A percentile compares a stretch with the other conserved stretches of the same genome.
phyloP scores from a whole-genome alignment of 2,888 invertebrate genomes.

The Caenorhabditis sinica region DNA sequence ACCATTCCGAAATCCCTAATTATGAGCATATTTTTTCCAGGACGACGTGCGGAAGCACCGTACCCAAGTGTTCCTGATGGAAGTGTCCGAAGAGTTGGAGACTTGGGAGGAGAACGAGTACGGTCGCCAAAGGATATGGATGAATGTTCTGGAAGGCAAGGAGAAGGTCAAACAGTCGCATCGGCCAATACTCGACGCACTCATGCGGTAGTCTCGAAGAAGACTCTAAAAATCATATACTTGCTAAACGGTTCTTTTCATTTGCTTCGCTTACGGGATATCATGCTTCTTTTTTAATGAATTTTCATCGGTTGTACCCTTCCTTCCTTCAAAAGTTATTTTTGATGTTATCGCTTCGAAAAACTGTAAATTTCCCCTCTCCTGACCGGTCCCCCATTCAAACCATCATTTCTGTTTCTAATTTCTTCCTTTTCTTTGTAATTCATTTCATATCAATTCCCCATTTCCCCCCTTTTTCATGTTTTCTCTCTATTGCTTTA shows the following conservation, averaged over 20 bases:
- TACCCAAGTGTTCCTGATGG: conserved; percentile 79
- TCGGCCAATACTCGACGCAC: conserved; percentile 67
- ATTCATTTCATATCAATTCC: conserved; percentile 33
- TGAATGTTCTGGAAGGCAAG: conserved; percentile 73
- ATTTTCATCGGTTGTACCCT: conserved; percentile 12
- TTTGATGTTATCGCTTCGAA: conserved; percentile 2
- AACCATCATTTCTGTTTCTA: neutral
- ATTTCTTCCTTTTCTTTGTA: conserved; percentile 38
- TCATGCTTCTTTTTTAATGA: neutral
- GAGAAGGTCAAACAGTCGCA: conserved; percentile 75
- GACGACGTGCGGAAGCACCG: conserved; percentile 79
- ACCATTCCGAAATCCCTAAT: neutral
- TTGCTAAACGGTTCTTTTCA: neutral
- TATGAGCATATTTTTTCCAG: conserved; percentile 64
- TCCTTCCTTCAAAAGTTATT: neutral
- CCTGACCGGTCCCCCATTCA: conserved; percentile 19
- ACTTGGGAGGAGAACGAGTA: conserved; percentile 79
- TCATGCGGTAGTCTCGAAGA: conserved; percentile 56
- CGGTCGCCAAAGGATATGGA: conserved; percentile 79
- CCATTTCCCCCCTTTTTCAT: neutral
- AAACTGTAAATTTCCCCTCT: neutral
- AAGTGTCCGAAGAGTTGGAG: conserved; percentile 75
- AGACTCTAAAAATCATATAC: neutral
- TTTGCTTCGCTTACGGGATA: conserved; percentile 34
- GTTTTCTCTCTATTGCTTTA: conserved; percentile 17